phyloP scores from a whole-genome alignment of 2,888 invertebrate species.

The Amaurobius ferox region DNA sequence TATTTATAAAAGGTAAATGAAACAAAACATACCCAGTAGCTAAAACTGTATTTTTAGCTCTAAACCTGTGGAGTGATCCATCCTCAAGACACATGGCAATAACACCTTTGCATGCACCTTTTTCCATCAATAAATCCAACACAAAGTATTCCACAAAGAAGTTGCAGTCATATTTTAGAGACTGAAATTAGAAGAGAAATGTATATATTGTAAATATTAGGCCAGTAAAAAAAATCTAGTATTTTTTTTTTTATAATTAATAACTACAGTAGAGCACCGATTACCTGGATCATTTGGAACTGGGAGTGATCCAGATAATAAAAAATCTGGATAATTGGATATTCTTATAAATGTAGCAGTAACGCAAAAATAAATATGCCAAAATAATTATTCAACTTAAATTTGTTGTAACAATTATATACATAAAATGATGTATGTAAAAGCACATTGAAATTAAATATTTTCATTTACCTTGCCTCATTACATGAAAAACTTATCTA shows the following conservation, averaged over 20 bases:
- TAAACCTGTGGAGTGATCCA: slow-evolving; percentile 94
- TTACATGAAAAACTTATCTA: too few species aligned
- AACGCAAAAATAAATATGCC: too few species aligned
- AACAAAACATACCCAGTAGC: slow-evolving; percentile 86
- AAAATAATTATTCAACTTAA: too few species aligned
- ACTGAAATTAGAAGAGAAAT: slow-evolving; percentile 35
- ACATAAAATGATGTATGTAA: too few species aligned
- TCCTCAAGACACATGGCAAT: slow-evolving; percentile 96
- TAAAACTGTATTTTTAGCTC: slow-evolving; percentile 87
- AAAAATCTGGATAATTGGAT: slow-evolving; percentile 4
- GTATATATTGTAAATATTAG: background rate
- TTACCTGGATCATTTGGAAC: background rate
- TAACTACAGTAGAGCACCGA: background rate
- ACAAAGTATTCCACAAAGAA: slow-evolving; percentile 99
- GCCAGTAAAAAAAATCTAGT: background rate
- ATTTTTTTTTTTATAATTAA: background rate
- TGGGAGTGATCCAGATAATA: background rate
- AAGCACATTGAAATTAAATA: too few species aligned
- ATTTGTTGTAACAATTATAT: too few species aligned
- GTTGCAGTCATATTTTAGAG: slow-evolving; percentile 94
- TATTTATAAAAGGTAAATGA: too few species aligned
- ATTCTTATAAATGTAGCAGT: too few species aligned
- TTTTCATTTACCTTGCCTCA: too few species aligned
- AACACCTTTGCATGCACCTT: slow-evolving; percentile 93
- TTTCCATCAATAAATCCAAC: slow-evolving; percentile 95